A percentile compares a stretch with the other conserved stretches of the same genome.
These are phyloP conservation scores for Byasa hedistus DNA, from an alignment of 2,888 invertebrate genomes.

Conservation along the genomic window DNA sequence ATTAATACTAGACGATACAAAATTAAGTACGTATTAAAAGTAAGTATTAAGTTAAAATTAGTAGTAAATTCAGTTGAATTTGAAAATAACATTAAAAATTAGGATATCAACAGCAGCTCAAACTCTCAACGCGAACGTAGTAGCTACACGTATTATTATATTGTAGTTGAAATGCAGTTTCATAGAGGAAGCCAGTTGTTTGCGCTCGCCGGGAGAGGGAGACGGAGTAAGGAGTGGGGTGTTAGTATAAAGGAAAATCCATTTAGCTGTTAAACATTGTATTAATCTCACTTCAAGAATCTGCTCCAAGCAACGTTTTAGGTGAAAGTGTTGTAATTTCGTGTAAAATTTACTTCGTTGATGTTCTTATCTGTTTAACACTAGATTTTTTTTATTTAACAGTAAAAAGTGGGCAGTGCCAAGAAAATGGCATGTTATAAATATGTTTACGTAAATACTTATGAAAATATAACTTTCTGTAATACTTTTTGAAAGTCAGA, in stretches of 20 bases:
- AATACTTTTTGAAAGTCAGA: no score
- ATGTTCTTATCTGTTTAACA: background rate
- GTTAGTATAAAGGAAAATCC: slow-evolving; percentile 55
- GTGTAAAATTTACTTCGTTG: background rate
- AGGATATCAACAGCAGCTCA: slow-evolving; percentile 44
- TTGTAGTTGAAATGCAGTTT: slow-evolving; percentile 49
- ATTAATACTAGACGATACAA: no score
- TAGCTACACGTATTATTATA: slow-evolving; percentile 33
- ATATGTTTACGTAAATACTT: no score
- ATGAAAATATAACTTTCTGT: no score
- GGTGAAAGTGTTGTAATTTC: slow-evolving; percentile 2
- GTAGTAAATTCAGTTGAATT: slow-evolving; percentile 25
- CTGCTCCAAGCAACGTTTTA: slow-evolving; percentile 51
- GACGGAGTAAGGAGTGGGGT: slow-evolving; percentile 31
- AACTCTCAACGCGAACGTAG: slow-evolving; percentile 36
- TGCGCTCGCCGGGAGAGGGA: slow-evolving; percentile 29
- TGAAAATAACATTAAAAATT: slow-evolving; percentile 54
- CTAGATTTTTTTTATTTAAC: background rate
- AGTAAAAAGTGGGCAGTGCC: background rate
- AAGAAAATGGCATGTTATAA: no score
- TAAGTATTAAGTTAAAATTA: no score
- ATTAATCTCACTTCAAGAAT: slow-evolving; percentile 43
- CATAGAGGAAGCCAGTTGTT: slow-evolving; percentile 41
- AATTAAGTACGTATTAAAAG: no score
- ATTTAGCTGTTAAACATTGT: slow-evolving; percentile 71